Conservation (phyloP, 2,113 vertebrate genomes). For the Daphoenositta chrysoptera region DNA sequence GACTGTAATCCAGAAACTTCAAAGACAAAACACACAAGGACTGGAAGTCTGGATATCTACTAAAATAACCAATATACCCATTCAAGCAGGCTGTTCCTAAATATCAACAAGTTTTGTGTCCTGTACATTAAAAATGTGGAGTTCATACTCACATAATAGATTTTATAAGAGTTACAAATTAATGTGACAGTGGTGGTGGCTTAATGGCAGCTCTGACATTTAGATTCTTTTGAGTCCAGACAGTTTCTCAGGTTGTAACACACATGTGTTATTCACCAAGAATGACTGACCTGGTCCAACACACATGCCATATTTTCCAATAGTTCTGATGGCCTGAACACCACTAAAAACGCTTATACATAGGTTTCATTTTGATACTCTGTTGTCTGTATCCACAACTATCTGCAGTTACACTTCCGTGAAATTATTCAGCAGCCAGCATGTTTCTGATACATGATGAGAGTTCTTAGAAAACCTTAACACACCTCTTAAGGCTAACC, state of each 20-base stretch:
- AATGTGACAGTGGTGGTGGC: not conserved
- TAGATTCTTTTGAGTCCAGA: not conserved
- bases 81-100: not conserved
- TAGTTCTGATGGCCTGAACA: not conserved
- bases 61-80: not conserved
- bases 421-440: not conserved
- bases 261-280: not conserved
- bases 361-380: not conserved
- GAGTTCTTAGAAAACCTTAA: not conserved
- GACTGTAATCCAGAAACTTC: slow-evolving; percentile 44
- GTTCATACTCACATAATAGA: not conserved
- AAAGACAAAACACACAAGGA: slow-evolving; percentile 45
- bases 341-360: not conserved
- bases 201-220: not conserved
- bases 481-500: not conserved
- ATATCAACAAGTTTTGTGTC: not conserved
- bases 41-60: slow-evolving; percentile 33
- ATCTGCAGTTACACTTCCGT: not conserved
- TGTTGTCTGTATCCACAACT: not conserved
- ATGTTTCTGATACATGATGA: not conserved
- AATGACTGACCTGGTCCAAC: not conserved
- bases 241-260: not conserved
- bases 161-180: not conserved
- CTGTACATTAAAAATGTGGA: not conserved
- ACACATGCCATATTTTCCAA: not conserved